Evolutionary conservation across 2,797 vertebrate species (phyloP).

Genomic region (Thripadectes ignobilis): DNA sequence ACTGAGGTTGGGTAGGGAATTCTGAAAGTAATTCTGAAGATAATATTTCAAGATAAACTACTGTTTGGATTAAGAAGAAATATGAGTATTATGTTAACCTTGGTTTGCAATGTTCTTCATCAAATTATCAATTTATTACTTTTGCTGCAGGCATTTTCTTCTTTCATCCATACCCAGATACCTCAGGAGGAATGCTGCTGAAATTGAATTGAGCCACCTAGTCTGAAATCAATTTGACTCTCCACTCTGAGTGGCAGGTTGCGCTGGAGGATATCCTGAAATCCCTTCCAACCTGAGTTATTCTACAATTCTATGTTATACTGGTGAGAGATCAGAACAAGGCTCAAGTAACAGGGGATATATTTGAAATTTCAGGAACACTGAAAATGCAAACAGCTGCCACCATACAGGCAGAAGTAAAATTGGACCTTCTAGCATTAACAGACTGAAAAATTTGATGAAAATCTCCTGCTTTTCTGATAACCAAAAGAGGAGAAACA

Average conservation of each 20-base stretch:
- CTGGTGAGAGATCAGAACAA: not conserved
- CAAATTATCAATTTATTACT: not conserved
- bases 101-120: not conserved
- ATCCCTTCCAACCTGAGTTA: not conserved
- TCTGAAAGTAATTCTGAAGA: not conserved
- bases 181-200: not conserved
- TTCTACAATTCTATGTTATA: not conserved
- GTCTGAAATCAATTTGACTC: not conserved
- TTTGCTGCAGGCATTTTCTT: not conserved
- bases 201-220: not conserved
- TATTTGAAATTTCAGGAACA: not conserved
- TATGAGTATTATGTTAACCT: not conserved
- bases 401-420: not conserved
- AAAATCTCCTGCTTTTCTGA: not conserved
- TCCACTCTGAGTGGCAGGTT: not conserved
- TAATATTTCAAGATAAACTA: slow-evolving; percentile 7
- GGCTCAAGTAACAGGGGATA: not conserved
- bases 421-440: not conserved
- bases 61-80: slow-evolving; percentile 15
- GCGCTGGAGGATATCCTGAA: not conserved
- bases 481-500: not conserved
- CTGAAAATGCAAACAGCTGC: not conserved
- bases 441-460: not conserved
- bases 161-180: not conserved
- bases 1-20: not conserved